Evolutionary conservation across 2,888 invertebrate genomes (phyloP), one percentile per base, ranked within the genome.

Genomic region (Synanthedon tipuliformis): DNA sequence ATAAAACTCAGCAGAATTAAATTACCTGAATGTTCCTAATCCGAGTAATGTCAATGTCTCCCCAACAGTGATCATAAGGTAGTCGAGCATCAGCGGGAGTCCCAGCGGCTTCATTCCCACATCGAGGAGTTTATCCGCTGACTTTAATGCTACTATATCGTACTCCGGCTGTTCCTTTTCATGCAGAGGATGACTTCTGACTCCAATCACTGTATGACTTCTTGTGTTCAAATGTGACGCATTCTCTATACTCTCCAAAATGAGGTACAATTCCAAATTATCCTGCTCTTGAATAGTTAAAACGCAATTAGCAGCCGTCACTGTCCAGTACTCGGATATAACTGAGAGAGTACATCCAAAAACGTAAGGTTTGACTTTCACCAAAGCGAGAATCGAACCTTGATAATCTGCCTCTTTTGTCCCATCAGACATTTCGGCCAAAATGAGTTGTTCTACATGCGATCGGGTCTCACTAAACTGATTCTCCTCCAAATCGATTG

Each of bases 291-390:
- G 80, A 16, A 82, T 69, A 1, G 80, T 67, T 54, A 80, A 78
- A 40, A 84, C 66, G 58, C 84, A 85, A 57, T 81, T 83, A 12
- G 84, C 85, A 0, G 84, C 76, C 2, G 85, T 84, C 52, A 85
- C 54, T 18, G 71, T 64, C 79, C 84, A 84, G 54, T 62, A 62
- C 10, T 61, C 57, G 12, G 68, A 64, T 15, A 86, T 58, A n/a
- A 75, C 64, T 2, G 81, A 78, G 48, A 81, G 63, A 3, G 72
- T 74, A 58, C 85, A 86, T 3, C 81, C 83, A 55, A 82, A 82
- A 23, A 66, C 72, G 1, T 65, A 66, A 3, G 76, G 73, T 18
- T 64, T 71, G 23, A 74, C 50, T 56, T 75, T 78, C 34, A 82
- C 82, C 12, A 85, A 63, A 11, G 81, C 81, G 12, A 75, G 52